phyloP scores from a whole-genome alignment of 2,797 vertebrate species.

The Dallia pectoralis region DNA sequence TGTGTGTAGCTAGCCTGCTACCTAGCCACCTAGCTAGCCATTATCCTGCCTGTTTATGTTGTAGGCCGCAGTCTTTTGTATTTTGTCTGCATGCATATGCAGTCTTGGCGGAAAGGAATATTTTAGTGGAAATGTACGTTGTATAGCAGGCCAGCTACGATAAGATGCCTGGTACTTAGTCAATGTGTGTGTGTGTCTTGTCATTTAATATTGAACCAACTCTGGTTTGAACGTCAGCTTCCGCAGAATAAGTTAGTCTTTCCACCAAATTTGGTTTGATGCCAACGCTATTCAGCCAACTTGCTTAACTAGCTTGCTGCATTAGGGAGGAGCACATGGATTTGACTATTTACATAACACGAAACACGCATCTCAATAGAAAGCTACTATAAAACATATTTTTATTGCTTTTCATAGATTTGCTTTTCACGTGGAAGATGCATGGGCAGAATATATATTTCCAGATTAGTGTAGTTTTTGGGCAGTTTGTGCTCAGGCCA shows the following conservation, averaged over 20 bases:
- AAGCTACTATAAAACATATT: not conserved
- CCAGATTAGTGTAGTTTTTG: not conserved
- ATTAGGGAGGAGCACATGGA: not conserved
- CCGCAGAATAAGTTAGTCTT: conserved; percentile 51
- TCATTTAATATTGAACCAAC: not conserved
- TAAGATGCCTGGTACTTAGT: not conserved
- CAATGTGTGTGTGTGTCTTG: not conserved
- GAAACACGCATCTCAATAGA: not conserved
- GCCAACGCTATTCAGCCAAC: conserved; percentile 15
- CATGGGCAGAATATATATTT: not conserved
- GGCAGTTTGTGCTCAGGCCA: not conserved
- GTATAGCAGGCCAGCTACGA: not conserved
- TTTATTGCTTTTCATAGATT: not conserved
- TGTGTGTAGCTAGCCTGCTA: conserved; percentile 9
- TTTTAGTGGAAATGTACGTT: conserved; percentile 37
- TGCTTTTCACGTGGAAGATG: not conserved
- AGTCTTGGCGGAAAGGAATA: conserved; percentile 52
- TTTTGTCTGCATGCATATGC: conserved; percentile 56
- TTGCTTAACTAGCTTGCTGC: not conserved
- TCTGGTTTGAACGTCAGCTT: conserved; percentile 50
- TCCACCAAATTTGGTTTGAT: conserved; percentile 3
- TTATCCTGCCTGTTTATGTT: conserved; percentile 19
- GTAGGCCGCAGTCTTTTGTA: conserved; percentile 71
- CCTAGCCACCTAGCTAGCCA: conserved; percentile 8
- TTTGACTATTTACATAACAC: not conserved